A percentile compares a stretch with the other conserved stretches of the same genome.
These are phyloP conservation scores for Sylvietta virens DNA, from an alignment of 2,113 vertebrate species.

Conservation along the genomic window DNA sequence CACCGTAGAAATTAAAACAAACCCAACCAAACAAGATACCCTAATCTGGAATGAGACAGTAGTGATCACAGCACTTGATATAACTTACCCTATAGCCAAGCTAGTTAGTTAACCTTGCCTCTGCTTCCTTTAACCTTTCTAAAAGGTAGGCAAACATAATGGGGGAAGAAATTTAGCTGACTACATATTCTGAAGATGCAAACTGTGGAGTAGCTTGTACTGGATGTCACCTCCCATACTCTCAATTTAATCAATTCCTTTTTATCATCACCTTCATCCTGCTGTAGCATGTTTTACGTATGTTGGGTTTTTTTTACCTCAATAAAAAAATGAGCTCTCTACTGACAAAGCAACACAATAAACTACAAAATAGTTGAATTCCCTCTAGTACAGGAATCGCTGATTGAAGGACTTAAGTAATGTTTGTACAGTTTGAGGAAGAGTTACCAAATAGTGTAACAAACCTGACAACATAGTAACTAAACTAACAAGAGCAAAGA, in stretches of 20 bases:
- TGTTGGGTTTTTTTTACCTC: rapidly evolving
- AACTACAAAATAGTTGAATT: background rate
- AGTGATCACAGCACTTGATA: background rate
- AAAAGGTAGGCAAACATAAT: background rate
- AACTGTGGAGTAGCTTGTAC: background rate
- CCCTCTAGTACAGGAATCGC: background rate
- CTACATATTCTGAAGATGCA: background rate
- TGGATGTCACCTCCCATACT: background rate
- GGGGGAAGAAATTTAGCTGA: background rate
- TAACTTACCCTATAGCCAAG: background rate
- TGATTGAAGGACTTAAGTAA: background rate
- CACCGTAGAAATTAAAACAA: background rate
- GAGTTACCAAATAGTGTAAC: background rate
- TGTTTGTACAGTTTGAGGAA: background rate
- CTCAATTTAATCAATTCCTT: background rate
- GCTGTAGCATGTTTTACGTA: background rate
- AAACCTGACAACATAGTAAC: background rate
- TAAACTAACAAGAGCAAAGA: background rate
- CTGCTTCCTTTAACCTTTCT: background rate
- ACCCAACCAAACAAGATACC: background rate
- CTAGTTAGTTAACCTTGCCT: background rate
- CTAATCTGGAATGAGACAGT: background rate
- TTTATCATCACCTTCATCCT: background rate
- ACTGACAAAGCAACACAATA: background rate
- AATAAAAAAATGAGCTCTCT: background rate